phyloP scores from a whole-genome alignment of 2,113 vertebrate species.

The Merops nubicus region DNA sequence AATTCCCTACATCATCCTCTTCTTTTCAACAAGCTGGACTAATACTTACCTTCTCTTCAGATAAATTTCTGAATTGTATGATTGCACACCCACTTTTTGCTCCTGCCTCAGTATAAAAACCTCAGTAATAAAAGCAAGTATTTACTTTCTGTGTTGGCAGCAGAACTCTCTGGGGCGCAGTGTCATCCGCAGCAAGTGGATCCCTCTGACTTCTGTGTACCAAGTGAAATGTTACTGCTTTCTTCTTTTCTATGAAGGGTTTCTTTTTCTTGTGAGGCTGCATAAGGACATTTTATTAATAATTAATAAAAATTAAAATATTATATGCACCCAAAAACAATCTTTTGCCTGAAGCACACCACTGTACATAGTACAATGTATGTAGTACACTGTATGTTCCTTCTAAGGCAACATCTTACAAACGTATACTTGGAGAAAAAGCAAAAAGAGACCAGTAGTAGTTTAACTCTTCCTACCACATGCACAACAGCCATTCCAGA shows the following conservation, averaged over 20 bases:
- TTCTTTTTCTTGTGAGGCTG: constrained; percentile 97
- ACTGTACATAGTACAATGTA: too few species aligned
- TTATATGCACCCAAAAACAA: not conserved
- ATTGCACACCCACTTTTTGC: not conserved
- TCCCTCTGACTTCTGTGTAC: constrained; percentile 97
- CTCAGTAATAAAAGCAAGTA: not conserved
- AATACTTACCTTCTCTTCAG: not conserved
- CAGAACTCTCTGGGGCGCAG: constrained; percentile 92
- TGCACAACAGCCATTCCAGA: not conserved
- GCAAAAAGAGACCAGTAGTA: not conserved
- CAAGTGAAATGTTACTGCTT: constrained; percentile 92
- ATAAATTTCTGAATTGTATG: not conserved
- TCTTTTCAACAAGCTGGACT: not conserved
- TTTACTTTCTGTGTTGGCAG: constrained; percentile 82
- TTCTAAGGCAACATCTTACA: not conserved
- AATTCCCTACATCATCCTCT: not conserved
- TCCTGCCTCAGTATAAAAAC: not conserved
- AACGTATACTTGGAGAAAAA: not conserved
- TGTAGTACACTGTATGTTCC: too few species aligned
- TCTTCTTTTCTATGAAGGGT: constrained; percentile 96
- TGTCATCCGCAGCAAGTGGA: constrained; percentile 92
- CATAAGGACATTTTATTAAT: not conserved
- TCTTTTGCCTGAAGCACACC: not conserved
- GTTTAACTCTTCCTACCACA: not conserved
- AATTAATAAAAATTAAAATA: not conserved